Conservation (phyloP, 2,113 vertebrate genomes). For the Hystrix brachyura region DNA sequence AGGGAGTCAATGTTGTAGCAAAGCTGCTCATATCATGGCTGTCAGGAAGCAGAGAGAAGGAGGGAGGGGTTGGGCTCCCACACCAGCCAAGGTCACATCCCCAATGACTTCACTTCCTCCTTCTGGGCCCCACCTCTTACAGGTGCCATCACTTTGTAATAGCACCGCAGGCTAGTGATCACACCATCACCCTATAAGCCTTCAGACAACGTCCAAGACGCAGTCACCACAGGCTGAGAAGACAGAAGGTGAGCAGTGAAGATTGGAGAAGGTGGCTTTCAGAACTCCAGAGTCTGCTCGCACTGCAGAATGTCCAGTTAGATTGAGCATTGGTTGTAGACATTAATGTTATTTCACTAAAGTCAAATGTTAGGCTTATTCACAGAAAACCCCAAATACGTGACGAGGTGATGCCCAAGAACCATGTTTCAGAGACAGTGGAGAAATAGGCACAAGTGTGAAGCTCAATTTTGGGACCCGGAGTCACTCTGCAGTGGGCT, state of each 20-base stretch:
- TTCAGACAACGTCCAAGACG: not conserved
- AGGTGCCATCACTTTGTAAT: not conserved
- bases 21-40: not conserved
- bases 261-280: not conserved
- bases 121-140: not conserved
- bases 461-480: not conserved
- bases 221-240: not conserved
- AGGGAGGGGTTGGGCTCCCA: not conserved
- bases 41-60: no score
- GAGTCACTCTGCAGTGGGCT: not conserved
- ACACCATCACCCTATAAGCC: not conserved
- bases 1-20: not conserved
- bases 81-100: not conserved
- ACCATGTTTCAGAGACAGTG: not conserved
- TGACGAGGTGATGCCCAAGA: not conserved
- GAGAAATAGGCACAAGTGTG: fast-evolving
- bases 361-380: not conserved
- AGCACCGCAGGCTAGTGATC: not conserved
- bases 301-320: not conserved
- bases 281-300: not conserved
- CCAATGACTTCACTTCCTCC: not conserved
- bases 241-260: not conserved
- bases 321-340: not conserved
- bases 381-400: not conserved
- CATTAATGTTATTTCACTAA: not conserved